These are phyloP conservation scores for Harpagoxenus sublaevis DNA, from an alignment of 2,888 invertebrate species.

Conservation along the genomic window DNA sequence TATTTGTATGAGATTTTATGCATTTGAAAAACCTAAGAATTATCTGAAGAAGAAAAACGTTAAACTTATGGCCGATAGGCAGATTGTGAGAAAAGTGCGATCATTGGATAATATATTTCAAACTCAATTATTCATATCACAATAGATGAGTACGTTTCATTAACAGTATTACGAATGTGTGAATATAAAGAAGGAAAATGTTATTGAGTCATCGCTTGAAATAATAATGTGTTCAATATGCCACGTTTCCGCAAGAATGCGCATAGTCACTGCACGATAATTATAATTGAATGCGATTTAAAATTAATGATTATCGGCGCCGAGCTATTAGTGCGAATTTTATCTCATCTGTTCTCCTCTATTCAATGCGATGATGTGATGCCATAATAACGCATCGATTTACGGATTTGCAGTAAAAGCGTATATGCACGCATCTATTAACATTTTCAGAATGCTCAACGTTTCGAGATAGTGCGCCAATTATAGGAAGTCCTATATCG, in stretches of 20 bases:
- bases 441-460: slow-evolving; percentile 38
- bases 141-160: background rate
- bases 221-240: background rate
- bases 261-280: background rate
- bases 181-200: slow-evolving; percentile 4
- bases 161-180: background rate
- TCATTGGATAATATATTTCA: slow-evolving; percentile 13
- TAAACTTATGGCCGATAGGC: background rate
- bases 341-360: slow-evolving; percentile 33
- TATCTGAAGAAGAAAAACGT: background rate
- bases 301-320: slow-evolving; percentile 36
- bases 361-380: background rate
- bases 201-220: background rate
- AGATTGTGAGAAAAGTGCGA: background rate
- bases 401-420: slow-evolving; percentile 42
- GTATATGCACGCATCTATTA: slow-evolving; percentile 15
- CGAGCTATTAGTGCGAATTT: slow-evolving; percentile 32
- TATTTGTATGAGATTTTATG: background rate
- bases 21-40: background rate
- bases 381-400: slow-evolving; percentile 37
- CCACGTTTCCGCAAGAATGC: background rate
- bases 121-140: background rate
- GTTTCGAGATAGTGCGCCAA: slow-evolving; percentile 34
- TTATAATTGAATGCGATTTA: slow-evolving; percentile 29
- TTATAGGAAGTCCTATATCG: slow-evolving; percentile 24